Conservation (phyloP, 2,113 vertebrate species). For the Papio anubis region DNA sequence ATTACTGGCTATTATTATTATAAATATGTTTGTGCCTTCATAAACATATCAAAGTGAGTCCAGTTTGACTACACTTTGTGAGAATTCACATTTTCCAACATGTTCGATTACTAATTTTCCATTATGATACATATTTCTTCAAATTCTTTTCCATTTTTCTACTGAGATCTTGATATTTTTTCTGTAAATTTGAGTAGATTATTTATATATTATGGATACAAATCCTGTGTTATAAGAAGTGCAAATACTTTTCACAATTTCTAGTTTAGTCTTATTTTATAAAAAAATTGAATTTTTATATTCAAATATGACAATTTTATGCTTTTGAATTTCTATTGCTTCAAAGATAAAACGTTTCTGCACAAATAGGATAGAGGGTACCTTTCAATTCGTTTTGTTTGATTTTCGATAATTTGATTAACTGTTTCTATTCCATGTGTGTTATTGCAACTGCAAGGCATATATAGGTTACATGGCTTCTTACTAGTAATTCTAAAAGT, state of each 20-base stretch:
- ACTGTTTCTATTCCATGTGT: neutral
- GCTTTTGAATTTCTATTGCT: neutral
- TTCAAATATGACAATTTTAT: neutral
- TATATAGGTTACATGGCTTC: neutral
- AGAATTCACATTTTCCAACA: neutral
- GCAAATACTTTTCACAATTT: neutral
- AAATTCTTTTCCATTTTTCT: neutral
- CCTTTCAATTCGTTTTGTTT: neutral
- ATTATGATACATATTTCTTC: neutral
- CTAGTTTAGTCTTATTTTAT: neutral
- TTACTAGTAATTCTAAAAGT: neutral
- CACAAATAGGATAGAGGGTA: neutral
- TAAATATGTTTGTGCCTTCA: neutral
- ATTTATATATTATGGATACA: neutral
- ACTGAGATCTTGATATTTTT: neutral
- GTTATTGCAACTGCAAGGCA: neutral
- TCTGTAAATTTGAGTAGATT: neutral
- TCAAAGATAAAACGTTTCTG: neutral
- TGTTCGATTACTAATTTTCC: neutral
- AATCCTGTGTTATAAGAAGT: neutral
- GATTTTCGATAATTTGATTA: neutral
- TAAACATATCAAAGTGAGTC: neutral
- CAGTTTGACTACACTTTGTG: neutral
- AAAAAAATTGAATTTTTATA: neutral
- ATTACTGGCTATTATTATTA: neutral